These are phyloP conservation scores for Champsocephalus esox DNA, from an alignment of 2,797 vertebrate genomes.

Conservation along the genomic window DNA sequence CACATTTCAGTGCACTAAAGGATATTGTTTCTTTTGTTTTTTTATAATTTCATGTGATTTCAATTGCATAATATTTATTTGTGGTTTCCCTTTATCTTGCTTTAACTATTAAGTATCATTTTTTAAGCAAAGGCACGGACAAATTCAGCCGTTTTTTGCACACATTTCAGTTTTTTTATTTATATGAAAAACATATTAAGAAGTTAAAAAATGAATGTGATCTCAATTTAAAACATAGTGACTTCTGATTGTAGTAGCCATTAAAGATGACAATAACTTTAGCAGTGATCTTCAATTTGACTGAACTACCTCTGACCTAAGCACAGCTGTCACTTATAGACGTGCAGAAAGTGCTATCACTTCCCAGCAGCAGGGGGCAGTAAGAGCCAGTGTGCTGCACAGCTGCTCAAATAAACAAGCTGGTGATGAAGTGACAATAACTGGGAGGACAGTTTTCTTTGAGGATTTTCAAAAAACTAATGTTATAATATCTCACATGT, in stretches of 20 bases:
- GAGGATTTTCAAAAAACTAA: not conserved
- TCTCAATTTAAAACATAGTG: not conserved
- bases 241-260: not conserved
- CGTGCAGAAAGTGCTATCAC: not conserved
- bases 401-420: slow-evolving; percentile 6
- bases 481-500: not conserved
- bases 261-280: not conserved
- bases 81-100: not conserved
- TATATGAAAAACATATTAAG: not conserved
- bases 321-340: not conserved
- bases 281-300: not conserved
- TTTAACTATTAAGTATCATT: not conserved
- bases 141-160: not conserved
- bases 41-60: not conserved
- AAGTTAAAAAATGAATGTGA: not conserved
- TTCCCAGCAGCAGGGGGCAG: slow-evolving; percentile 78
- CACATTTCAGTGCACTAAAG: not conserved
- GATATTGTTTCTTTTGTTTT: too few relatives aligned
- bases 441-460: not conserved
- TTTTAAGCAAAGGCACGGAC: too few relatives aligned
- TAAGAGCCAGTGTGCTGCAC: slow-evolving; percentile 44
- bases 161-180: not conserved
- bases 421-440: slow-evolving; percentile 13
- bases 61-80: not conserved
- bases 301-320: not conserved